Base-by-base conservation (phyloP, 2,113 vertebrate species). In the Pterocles burchelli region DNA sequence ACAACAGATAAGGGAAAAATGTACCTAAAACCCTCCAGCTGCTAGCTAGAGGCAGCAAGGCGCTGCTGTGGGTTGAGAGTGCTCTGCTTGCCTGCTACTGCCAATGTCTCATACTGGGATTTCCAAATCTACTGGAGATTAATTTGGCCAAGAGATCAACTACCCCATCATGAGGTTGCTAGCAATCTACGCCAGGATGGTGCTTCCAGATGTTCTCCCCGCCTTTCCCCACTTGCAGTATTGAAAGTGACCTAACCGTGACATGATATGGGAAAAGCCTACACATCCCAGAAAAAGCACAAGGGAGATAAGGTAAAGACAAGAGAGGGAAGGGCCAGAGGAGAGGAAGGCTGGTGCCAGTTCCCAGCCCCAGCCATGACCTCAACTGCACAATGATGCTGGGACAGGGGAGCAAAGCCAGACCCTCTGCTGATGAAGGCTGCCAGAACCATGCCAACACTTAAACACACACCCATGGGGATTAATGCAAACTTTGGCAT, bases 391-490 rank as follows among this genome's bases (percentile, higher is more conserved):
- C 0, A 1, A 31, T 57, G 43, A 57, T 24, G 14, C 46, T 58
- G 75, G 28, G 49, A 73, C 6, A 28, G 26, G 18, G 17, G 7
- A 82, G 29, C 11, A 45, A 75, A 57, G 48, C 57, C 48, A 75
- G 28, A 1, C 20, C 5, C 20, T 66, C 38, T 67, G 51, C 49
- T 68, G 18, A 21, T 38, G 41, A 65, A 51, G 33, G 18, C 46
- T 79, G 34, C 13, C 4, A 3, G 41, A 17, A 65, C 18, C 29
- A 46, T 7, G 16, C 1, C 0, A 0, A 12, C 34, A 33, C 52
- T 59, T 17, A 29, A 76, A 55, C 17, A 36, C 10, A 57, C 25
- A 20, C 46, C 49, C 20, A 15, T 6, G 6, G 28, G n/a, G 18
- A 70, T 20, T 11, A 78, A 82, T 10, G 31, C 52, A 63, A 81